Conservation (phyloP, 2,888 invertebrate genomes). For the Pandemis heparana region DNA sequence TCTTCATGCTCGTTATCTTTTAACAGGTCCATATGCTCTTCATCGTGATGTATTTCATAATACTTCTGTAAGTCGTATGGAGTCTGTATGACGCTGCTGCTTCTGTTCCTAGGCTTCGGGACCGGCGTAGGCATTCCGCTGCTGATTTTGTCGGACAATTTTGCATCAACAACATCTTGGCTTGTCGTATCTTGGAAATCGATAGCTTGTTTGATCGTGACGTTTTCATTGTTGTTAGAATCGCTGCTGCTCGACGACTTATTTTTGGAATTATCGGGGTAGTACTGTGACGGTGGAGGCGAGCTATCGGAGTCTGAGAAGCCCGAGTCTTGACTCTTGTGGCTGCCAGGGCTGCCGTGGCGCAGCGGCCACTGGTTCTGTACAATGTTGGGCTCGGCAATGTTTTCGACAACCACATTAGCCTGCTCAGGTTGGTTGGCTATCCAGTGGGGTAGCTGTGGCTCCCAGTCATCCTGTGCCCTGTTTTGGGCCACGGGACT, state of each 20-base stretch:
- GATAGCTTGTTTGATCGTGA: slow-evolving; percentile 76
- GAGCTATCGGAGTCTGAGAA: slow-evolving; percentile 92
- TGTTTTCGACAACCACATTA: slow-evolving; percentile 73
- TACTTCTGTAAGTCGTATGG: slow-evolving; percentile 83
- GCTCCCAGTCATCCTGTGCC: slow-evolving; percentile 77
- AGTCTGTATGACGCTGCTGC: slow-evolving; percentile 82
- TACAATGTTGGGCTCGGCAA: slow-evolving; percentile 66
- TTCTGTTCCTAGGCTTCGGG: slow-evolving; percentile 77
- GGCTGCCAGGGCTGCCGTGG: slow-evolving; percentile 86
- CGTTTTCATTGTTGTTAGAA: slow-evolving; percentile 79
- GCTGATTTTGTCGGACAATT: slow-evolving; percentile 54
- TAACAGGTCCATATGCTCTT: slow-evolving; percentile 75
- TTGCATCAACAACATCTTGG: slow-evolving; percentile 69
- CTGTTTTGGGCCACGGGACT: slow-evolving; percentile 76
- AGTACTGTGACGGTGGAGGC: slow-evolving; percentile 80
- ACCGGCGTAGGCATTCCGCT: slow-evolving; percentile 58
- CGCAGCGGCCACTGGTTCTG: slow-evolving; percentile 80
- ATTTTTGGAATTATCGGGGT: slow-evolving; percentile 69
- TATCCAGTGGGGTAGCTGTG: slow-evolving; percentile 83
- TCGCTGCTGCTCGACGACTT: slow-evolving; percentile 77
- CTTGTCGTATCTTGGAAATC: slow-evolving; percentile 74
- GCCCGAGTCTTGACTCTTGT: slow-evolving; percentile 92
- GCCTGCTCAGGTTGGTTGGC: slow-evolving; percentile 77
- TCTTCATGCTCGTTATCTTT: slow-evolving; percentile 70
- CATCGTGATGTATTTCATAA: slow-evolving; percentile 79